Evolutionary conservation across 53 echinoderm and acorn worm species (phyloP).

Genomic region (Temnopleurus reevesii): DNA sequence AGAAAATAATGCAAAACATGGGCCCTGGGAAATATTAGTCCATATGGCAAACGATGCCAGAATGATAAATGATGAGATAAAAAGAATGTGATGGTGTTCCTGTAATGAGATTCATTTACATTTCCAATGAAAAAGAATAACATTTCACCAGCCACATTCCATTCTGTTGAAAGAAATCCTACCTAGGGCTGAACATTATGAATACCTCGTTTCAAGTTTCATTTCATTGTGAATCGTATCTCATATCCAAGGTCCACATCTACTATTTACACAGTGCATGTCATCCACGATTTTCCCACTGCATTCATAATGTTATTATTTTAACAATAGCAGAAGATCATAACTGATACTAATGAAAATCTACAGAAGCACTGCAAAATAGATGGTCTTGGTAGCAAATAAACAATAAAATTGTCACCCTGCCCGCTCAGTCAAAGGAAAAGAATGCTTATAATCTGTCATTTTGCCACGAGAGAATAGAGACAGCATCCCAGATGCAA

Average conservation of each 20-base stretch:
- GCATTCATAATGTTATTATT: conserved; percentile 19
- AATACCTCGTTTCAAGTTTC: conserved; percentile 1
- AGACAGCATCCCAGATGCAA: conserved; percentile 14
- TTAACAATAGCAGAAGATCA: not conserved
- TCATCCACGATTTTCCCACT: not conserved
- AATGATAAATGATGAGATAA: too few relatives aligned
- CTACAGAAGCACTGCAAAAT: not conserved
- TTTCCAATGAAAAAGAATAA: not conserved
- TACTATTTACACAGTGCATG: not conserved
- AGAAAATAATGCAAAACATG: not conserved
- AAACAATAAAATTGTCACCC: not conserved
- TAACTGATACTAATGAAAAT: not conserved
- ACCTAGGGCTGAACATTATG: too few relatives aligned
- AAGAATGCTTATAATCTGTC: not conserved
- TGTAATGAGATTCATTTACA: too few relatives aligned
- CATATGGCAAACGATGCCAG: too few relatives aligned
- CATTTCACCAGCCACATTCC: too few relatives aligned
- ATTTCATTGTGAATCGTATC: not conserved
- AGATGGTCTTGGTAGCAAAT: not conserved
- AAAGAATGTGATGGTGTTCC: not conserved
- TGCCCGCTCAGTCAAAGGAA: not conserved
- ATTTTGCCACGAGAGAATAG: not conserved
- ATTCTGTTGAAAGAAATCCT: too few relatives aligned
- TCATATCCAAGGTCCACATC: not conserved
- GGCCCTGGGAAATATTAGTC: not conserved